Evolutionary conservation across 2,888 invertebrate genomes (phyloP), one percentile per base, ranked within the genome.

Genomic region (Parnassius apollo): DNA sequence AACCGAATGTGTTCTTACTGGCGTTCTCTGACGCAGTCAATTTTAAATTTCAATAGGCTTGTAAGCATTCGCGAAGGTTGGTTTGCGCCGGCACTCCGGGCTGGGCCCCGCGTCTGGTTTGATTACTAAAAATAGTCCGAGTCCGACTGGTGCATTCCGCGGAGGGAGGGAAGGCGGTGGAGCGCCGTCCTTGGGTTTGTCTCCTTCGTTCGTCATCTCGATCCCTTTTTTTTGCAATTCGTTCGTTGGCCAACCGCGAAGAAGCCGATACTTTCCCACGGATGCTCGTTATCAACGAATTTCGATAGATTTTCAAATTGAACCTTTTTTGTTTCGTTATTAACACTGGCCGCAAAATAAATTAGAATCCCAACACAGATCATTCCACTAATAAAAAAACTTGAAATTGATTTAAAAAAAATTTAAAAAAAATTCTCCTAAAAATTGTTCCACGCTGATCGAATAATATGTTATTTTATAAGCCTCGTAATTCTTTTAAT

Each of bases 41-140:
- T 61, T 57, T 64, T 60, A 66, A 63, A 66, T 69, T 73, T 71
- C 66, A 71, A 75, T 71, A 68, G 72, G 71, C 70, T 75, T 75
- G 75, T 75, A 74, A 75, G 76, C 76, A 77, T 75, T 80, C 70
- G 77, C 76, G 70, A 77, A 79, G 75, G 77, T 81, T 81, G 78
- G 77, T 80, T 79, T 77, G 75, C 75, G 71, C 74, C 71, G 75
- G 71, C 74, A 72, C 74, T 61, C 71, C 69, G 76, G 75, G 71
- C 71, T 77, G 80, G 78, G 83, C 77, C 44, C 81, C 78, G 81
- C 78, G 76, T 81, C 81, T 80, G 78, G 85, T 85, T 83, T 80
- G 85, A 84, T 85, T 78, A 83, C 86, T 90, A 90, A 89, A 91
- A 90, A 91, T 89, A 90, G 88, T 84, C 75, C 67, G 75, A 75